Evolutionary conservation across 1,140 invertebrate genomes (phyloP).

Genomic region (Pseudomyrmex flavicornis): DNA sequence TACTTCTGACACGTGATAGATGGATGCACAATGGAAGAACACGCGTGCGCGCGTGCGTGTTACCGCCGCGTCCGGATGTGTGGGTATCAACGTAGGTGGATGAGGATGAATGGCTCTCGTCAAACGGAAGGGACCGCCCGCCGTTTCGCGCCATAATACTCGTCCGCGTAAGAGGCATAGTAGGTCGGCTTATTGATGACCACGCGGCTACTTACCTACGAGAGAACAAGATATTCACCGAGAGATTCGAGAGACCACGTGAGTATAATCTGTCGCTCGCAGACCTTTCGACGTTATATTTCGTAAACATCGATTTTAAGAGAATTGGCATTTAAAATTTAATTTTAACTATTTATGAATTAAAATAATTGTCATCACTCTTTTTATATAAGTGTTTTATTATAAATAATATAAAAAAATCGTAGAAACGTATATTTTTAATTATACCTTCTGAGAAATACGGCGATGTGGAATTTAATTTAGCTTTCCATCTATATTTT

Average conservation of each 20-base stretch:
- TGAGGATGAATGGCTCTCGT: conserved; percentile 85
- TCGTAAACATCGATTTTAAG: background rate
- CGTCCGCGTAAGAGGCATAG: conserved; percentile 77
- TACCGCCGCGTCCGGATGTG: conserved; percentile 64
- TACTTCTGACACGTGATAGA: conserved; percentile 82
- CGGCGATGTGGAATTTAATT: background rate
- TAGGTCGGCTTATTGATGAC: conserved; percentile 82
- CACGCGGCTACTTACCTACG: conserved; percentile 79
- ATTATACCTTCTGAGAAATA: background rate
- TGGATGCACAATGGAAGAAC: conserved; percentile 81
- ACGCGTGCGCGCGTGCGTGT: conserved; percentile 77
- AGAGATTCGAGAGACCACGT: background rate
- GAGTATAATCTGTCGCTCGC: background rate
- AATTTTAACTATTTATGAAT: too few relatives aligned
- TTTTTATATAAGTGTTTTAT: background rate
- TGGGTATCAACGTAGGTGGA: conserved; percentile 83
- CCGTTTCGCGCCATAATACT: conserved; percentile 83
- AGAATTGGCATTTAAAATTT: background rate
- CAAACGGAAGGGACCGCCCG: conserved; percentile 85
- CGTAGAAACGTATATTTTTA: background rate
- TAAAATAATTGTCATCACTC: background rate
- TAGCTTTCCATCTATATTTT: background rate
- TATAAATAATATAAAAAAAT: background rate
- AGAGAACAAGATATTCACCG: conserved; percentile 71
- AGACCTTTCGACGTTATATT: background rate